phyloP scores from a whole-genome alignment of 2,797 vertebrate species.

The Chiroxiphia lanceolata region DNA sequence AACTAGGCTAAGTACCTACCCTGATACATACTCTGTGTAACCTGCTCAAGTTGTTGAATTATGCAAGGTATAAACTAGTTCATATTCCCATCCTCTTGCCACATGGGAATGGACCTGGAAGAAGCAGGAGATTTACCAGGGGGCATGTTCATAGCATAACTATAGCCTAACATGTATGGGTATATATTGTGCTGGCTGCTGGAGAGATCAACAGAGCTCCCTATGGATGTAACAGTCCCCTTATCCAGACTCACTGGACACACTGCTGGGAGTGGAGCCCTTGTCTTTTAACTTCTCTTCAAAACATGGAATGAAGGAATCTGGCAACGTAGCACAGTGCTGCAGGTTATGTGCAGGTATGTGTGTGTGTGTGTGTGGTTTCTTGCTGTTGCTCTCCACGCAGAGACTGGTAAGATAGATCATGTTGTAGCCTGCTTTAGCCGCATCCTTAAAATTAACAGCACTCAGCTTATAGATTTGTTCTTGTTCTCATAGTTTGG shows the following conservation, averaged over 20 bases:
- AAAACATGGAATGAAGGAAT: not conserved
- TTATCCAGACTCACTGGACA: not conserved
- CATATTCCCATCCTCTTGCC: not conserved
- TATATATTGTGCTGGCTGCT: not conserved
- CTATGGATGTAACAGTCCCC: accelerated
- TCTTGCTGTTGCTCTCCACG: not conserved
- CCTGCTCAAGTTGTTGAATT: not conserved
- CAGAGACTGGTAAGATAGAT: not conserved
- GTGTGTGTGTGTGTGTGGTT: not conserved
- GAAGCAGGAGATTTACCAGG: not conserved
- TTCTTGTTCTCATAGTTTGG: not conserved
- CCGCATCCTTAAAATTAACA: not conserved
- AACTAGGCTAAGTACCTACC: not conserved
- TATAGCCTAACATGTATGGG: accelerated
- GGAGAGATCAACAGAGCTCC: not conserved
- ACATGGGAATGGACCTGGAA: not conserved
- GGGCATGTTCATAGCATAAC: not conserved
- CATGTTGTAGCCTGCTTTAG: not conserved
- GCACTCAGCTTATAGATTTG: not conserved
- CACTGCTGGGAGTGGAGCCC: not conserved
- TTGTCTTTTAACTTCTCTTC: not conserved
- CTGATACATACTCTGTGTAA: not conserved
- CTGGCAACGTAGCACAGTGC: not conserved
- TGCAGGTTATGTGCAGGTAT: not conserved
- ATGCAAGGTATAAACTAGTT: not conserved